phyloP scores from a whole-genome alignment of 2,888 invertebrate species.

The Dryococelus australis region DNA sequence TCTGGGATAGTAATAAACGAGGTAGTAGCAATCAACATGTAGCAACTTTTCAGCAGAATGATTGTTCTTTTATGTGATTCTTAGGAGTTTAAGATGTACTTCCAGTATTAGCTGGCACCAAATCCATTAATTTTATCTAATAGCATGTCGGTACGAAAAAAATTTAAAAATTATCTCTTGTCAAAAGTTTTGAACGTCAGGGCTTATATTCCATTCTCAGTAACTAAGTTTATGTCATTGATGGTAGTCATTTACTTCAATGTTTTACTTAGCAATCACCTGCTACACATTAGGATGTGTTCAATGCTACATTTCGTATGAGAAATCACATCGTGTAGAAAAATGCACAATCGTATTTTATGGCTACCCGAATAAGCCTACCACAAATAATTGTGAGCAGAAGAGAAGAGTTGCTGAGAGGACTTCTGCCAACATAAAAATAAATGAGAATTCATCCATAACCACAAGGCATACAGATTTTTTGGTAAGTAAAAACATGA shows the following conservation, averaged over 20 bases:
- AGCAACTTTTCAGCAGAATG: background rate
- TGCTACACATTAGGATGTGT: too few species aligned
- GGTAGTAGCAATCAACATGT: background rate
- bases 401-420: too few species aligned
- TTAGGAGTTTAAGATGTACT: background rate
- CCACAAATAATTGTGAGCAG: too few species aligned
- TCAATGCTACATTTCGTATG: too few species aligned
- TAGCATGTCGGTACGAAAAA: background rate
- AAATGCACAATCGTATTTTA: too few species aligned
- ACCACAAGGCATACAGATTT: too few species aligned
- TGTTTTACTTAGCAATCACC: too few species aligned
- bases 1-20: constrained; percentile 1
- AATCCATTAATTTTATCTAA: background rate
- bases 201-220: background rate
- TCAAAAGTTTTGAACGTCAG: background rate
- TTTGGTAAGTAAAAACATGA: too few species aligned
- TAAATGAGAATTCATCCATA: too few species aligned
- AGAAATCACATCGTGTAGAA: too few species aligned
- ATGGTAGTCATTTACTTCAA: constrained; percentile 1
- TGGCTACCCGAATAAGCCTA: too few species aligned
- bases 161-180: background rate
- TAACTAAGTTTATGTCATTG: background rate
- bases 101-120: constrained; percentile 11
- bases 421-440: too few species aligned
- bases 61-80: background rate